A percentile compares a stretch with the other conserved stretches of the same genome.
These are phyloP conservation scores for Labeo catla DNA, from an alignment of 2,113 vertebrate species.

Conservation along the genomic window DNA sequence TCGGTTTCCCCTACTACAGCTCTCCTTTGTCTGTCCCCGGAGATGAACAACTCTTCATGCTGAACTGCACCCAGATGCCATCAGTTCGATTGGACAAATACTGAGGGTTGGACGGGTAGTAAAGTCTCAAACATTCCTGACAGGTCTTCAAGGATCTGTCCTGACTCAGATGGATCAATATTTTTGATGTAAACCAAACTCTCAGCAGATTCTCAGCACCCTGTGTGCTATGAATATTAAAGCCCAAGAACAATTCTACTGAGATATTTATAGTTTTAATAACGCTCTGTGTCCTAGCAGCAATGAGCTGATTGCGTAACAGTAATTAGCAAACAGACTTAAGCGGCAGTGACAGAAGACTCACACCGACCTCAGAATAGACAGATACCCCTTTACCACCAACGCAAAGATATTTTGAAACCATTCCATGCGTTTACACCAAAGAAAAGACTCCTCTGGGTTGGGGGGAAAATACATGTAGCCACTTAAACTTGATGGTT, in stretches of 20 bases:
- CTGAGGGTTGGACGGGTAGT: neutral
- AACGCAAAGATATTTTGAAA: neutral
- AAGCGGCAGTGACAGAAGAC: conserved; percentile 22
- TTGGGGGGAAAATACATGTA: neutral
- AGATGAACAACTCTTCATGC: conserved; percentile 36
- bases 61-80: conserved; percentile 20
- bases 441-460: neutral
- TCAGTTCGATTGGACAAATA: conserved; percentile 39
- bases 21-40: conserved; percentile 9
- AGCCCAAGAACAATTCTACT: neutral
- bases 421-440: neutral
- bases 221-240: conserved; percentile 12
- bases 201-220: neutral
- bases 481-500: neutral
- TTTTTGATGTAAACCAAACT: conserved; percentile 21
- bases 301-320: conserved; percentile 21
- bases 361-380: neutral
- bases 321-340: conserved; percentile 40
- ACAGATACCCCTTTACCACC: conserved; percentile 1
- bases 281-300: conserved; percentile 3
- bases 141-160: neutral
- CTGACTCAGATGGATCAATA: conserved; percentile 1
- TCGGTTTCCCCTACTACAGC: conserved; percentile 4
- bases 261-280: conserved; percentile 21
- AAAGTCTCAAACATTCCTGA: conserved; percentile 5